Base-by-base conservation (phyloP, 2,888 invertebrate genomes). In the Acanthosoma haemorrhoidale region DNA sequence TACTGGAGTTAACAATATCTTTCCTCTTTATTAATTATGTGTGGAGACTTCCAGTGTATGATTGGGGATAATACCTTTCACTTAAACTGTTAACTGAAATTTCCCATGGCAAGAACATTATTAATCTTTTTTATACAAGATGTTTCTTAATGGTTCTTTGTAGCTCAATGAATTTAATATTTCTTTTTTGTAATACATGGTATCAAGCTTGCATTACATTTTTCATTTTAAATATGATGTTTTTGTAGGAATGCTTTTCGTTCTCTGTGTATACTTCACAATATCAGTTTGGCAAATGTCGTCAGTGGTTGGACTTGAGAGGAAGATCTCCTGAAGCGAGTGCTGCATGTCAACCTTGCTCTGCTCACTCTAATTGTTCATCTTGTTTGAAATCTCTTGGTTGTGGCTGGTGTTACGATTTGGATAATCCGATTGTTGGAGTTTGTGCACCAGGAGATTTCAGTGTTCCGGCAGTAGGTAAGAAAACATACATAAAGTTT, bases 221-320 rank as follows among this genome's bases (percentile, higher is more conserved):
- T n/a, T 9, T 43, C 2, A 21, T 21, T 29, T 25, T 59, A 4
- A 31, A 5, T 60, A 36, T 18, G 9, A 4, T n/a, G n/a, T n/a
- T n/a, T 38, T 74, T 75, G 16, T 75, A 89, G 72, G 92, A 93
- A 77, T 96, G 96, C 80, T 94, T 96, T 79, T 91, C 94, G 74
- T 96, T 96, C 80, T 91, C 94, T n/a, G 92, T 95, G 1, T 96
- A 96, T 80, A 94, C 94, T 6, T 93, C 94, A 75, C 92, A 94
- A 78, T 95, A 93, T 80, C 92, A 94, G 78, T 95, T 94, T 80
- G 96, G 96, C 0, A 84, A 92, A 77, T 96, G 96, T 77, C 86
- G 92, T 39, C 93, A 94, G 79, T 96, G 96, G 96, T 85, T 94
- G 71, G 96, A 96, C 80, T 60, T 68, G 8, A 57, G 57, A 18